phyloP scores from a whole-genome alignment of 2,888 invertebrate genomes.

The Cataglyphis livida region DNA sequence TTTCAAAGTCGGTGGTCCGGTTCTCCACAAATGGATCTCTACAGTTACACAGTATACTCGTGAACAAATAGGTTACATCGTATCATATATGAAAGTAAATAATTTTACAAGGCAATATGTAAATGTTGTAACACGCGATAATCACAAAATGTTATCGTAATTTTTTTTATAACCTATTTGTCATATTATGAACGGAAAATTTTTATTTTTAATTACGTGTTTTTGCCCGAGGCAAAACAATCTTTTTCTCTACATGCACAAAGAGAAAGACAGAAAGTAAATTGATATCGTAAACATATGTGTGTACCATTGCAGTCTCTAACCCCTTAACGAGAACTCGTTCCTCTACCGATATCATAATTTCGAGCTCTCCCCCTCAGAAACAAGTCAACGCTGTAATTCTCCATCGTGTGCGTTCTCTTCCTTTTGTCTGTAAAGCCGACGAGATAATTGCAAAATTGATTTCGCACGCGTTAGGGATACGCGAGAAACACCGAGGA shows the following conservation, averaged over 20 bases:
- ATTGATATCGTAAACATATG: constrained; percentile 11
- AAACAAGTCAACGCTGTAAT: constrained; percentile 47
- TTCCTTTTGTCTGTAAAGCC: constrained; percentile 41
- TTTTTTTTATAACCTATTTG: constrained; percentile 8
- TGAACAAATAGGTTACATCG: constrained; percentile 3
- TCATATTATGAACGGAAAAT: not conserved
- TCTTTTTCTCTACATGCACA: not conserved
- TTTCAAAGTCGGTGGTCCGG: not conserved
- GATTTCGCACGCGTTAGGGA: constrained; percentile 55
- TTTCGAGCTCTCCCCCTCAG: constrained; percentile 7
- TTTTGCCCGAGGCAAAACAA: constrained; percentile 14
- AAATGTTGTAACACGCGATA: not conserved
- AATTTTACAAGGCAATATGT: not conserved
- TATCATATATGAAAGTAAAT: not conserved
- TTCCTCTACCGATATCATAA: constrained; percentile 50
- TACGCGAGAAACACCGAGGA: constrained; percentile 46
- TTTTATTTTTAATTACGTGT: not conserved
- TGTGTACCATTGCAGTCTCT: constrained; percentile 3
- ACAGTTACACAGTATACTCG: not conserved
- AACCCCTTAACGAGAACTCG: constrained; percentile 49
- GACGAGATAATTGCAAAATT: constrained; percentile 55
- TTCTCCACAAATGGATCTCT: not conserved
- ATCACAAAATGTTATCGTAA: not conserved
- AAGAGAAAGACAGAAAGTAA: not conserved
- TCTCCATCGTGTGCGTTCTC: constrained; percentile 36